Conservation (phyloP, 2,797 vertebrate species). For the Amniataba percoides region DNA sequence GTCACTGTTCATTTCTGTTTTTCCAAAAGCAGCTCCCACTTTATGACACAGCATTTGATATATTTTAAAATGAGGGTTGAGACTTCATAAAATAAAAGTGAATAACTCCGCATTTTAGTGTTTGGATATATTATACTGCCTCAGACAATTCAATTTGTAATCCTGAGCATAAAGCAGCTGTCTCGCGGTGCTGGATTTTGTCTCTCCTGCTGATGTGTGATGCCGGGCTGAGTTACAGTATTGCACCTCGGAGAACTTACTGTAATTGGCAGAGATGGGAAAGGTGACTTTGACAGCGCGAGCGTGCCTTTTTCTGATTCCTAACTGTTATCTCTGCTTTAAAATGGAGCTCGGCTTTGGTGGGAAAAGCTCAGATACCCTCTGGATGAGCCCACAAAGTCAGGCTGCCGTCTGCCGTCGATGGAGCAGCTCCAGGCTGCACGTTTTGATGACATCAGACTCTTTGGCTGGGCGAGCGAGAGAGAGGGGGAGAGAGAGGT, state of each 20-base stretch:
- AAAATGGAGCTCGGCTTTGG: conserved; percentile 46
- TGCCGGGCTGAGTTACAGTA: conserved; percentile 51
- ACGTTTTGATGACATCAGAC: conserved; percentile 62
- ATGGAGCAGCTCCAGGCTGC: conserved; percentile 36
- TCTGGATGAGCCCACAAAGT: conserved; percentile 59
- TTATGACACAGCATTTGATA: conserved; percentile 34
- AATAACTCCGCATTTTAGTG: conserved; percentile 57
- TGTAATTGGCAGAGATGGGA: conserved; percentile 68
- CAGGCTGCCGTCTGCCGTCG: conserved; percentile 9
- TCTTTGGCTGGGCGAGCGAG: conserved; percentile 38
- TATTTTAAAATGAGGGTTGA: conserved; percentile 43
- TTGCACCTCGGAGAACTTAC: conserved; percentile 64
- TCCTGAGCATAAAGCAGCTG: conserved; percentile 60
- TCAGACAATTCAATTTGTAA: conserved; percentile 64
- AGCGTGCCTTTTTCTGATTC: conserved; percentile 55
- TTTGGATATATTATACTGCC: conserved; percentile 46
- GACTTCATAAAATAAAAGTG: conserved; percentile 54
- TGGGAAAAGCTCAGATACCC: conserved; percentile 50
- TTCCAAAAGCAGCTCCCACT: conserved; percentile 28
- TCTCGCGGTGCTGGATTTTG: conserved; percentile 51
- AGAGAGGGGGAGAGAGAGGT: conserved; percentile 34
- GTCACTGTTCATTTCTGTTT: conserved; percentile 40
- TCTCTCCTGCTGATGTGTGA: conserved; percentile 65
- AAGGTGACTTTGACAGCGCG: conserved; percentile 74
- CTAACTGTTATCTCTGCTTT: conserved; percentile 61